Conservation (phyloP, 2,113 vertebrate species). For the Bambusicola thoracicus region DNA sequence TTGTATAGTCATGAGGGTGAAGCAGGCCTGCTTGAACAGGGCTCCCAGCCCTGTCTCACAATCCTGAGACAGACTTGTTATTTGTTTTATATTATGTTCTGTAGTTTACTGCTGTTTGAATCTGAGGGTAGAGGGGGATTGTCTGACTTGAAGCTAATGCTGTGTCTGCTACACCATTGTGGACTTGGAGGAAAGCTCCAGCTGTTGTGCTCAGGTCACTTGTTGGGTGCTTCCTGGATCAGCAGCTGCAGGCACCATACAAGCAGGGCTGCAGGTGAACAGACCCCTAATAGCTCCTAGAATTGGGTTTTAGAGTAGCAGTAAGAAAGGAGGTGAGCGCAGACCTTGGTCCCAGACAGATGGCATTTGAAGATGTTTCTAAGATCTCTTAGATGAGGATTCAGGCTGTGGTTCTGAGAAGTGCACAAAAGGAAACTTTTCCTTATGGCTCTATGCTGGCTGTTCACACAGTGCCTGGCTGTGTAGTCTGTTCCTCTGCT, state of each 20-base stretch:
- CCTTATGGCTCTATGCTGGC: neutral
- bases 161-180: neutral
- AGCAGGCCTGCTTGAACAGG: neutral
- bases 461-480: too few species aligned
- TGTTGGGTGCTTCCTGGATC: neutral
- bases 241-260: fast-evolving
- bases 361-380: neutral
- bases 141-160: neutral
- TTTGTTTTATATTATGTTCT: neutral
- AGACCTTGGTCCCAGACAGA: neutral
- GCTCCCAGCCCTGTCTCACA: neutral
- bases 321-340: fast-evolving
- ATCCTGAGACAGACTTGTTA: neutral
- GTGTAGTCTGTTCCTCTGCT: neutral
- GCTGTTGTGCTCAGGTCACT: neutral
- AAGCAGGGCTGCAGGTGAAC: neutral
- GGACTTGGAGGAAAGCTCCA: neutral
- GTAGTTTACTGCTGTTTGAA: fast-evolving
- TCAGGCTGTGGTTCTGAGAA: neutral
- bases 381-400: fast-evolving
- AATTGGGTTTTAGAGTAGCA: neutral
- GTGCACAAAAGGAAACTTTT: fast-evolving
- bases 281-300: neutral
- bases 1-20: neutral
- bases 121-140: neutral